Conservation (phyloP, 64 coral and sea anemone genomes). For the Porites lutea region DNA sequence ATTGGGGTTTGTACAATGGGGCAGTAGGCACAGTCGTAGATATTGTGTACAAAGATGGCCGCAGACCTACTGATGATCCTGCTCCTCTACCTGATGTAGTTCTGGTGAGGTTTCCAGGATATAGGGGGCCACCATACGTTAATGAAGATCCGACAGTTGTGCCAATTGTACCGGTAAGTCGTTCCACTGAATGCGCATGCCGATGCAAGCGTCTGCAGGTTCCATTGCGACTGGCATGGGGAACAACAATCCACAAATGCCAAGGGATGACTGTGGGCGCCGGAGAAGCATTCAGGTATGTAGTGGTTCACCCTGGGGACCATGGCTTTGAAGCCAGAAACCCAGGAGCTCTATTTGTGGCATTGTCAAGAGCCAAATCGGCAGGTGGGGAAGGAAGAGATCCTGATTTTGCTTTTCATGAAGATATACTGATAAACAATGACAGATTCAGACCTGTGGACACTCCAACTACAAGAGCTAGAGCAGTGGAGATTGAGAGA, state of each 20-base stretch:
- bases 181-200: not conserved
- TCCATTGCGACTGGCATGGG: slow-evolving; percentile 48
- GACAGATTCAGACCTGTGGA: not conserved
- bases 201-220: slow-evolving; percentile 29
- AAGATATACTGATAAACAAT: slow-evolving; percentile 14
- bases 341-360: too few relatives aligned
- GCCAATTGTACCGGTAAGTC: slow-evolving; percentile 53
- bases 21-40: slow-evolving; percentile 48
- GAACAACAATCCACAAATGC: slow-evolving; percentile 47
- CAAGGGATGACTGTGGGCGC: too few relatives aligned
- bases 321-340: slow-evolving; percentile 46
- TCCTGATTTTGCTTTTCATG: slow-evolving; percentile 60
- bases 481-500: not conserved
- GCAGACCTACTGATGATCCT: not conserved
- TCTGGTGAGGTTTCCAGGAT: slow-evolving; percentile 27
- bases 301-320: slow-evolving; percentile 23
- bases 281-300: too few relatives aligned
- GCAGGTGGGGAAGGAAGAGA: too few relatives aligned
- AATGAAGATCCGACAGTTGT: slow-evolving; percentile 1
- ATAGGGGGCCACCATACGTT: slow-evolving; percentile 39
- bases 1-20: slow-evolving; percentile 51
- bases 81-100: slow-evolving; percentile 20
- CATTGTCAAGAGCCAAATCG: too few relatives aligned
- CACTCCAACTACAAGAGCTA: slow-evolving; percentile 22
- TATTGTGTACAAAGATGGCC: slow-evolving; percentile 16